Evolutionary conservation across 2,888 invertebrate species (phyloP).

Genomic region (Dynastes grantii): DNA sequence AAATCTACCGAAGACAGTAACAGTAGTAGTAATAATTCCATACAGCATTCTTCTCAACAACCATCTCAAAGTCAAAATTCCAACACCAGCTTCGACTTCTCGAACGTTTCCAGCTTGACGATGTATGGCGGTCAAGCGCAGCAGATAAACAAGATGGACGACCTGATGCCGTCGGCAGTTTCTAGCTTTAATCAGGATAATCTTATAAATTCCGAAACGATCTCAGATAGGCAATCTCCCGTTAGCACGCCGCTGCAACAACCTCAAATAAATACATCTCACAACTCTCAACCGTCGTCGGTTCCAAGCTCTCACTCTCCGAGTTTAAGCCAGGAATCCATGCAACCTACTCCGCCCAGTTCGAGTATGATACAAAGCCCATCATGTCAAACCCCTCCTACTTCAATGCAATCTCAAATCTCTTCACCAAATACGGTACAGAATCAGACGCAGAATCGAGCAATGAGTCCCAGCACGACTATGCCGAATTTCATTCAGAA

Average conservation of each 20-base stretch:
- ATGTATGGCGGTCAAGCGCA: conserved; percentile 63
- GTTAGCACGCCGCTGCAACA: conserved; percentile 49
- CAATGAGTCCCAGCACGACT: conserved; percentile 41
- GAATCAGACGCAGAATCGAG: conserved; percentile 52
- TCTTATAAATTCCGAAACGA: conserved; percentile 65
- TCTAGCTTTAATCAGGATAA: conserved; percentile 63
- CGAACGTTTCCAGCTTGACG: conserved; percentile 69
- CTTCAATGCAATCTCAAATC: conserved; percentile 49
- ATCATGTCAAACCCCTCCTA: conserved; percentile 47
- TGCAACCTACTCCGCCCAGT: conserved; percentile 43
- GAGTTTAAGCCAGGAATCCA: conserved; percentile 48
- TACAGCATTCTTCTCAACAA: conserved; percentile 66
- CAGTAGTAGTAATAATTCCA: conserved; percentile 63
- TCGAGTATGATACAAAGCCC: conserved; percentile 51
- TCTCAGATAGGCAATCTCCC: conserved; percentile 59
- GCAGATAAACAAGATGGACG: conserved; percentile 69
- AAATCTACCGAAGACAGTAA: conserved; percentile 66
- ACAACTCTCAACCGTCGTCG: conserved; percentile 37
- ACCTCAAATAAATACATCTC: conserved; percentile 47
- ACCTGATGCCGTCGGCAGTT: conserved; percentile 64
- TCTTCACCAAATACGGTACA: conserved; percentile 46
- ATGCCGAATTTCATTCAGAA: conserved; percentile 24
- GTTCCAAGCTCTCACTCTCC: conserved; percentile 41
- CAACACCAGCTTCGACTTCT: conserved; percentile 67
- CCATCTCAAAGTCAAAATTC: conserved; percentile 69